These are phyloP conservation scores for Frankliniella intonsa DNA, from an alignment of 2,888 invertebrate species.

Conservation along the genomic window DNA sequence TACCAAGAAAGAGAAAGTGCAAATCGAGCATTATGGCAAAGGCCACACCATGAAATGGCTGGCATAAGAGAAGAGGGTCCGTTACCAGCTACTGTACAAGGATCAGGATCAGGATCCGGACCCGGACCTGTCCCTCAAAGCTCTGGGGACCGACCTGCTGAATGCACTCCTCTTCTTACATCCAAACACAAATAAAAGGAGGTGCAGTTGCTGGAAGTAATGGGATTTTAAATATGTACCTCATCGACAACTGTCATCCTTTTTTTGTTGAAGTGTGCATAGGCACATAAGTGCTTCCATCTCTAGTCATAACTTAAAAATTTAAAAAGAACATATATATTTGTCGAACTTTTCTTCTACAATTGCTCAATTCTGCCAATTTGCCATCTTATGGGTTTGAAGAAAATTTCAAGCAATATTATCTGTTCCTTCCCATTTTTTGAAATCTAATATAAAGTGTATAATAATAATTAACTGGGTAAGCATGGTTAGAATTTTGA, in stretches of 20 bases:
- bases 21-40: not conserved
- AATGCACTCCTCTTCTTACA: not conserved
- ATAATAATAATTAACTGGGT: not conserved
- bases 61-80: not conserved
- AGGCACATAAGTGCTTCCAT: not conserved
- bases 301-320: not conserved
- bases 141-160: not conserved
- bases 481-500: too few relatives aligned
- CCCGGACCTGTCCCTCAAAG: not conserved
- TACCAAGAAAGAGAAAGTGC: conserved; percentile 10
- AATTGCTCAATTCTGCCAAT: not conserved
- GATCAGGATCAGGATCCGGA: not conserved
- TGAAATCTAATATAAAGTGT: not conserved
- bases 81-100: not conserved
- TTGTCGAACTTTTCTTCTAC: not conserved
- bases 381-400: not conserved
- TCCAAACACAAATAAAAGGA: not conserved
- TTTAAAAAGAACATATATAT: too few relatives aligned
- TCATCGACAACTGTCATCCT: not conserved
- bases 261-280: not conserved
- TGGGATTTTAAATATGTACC: not conserved
- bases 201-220: not conserved
- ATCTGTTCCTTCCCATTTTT: not conserved
- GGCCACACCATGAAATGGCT: conserved; percentile 5
- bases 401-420: too few relatives aligned